Evolutionary conservation across 2,888 invertebrate genomes (phyloP).

Genomic region (Thera obeliscata): DNA sequence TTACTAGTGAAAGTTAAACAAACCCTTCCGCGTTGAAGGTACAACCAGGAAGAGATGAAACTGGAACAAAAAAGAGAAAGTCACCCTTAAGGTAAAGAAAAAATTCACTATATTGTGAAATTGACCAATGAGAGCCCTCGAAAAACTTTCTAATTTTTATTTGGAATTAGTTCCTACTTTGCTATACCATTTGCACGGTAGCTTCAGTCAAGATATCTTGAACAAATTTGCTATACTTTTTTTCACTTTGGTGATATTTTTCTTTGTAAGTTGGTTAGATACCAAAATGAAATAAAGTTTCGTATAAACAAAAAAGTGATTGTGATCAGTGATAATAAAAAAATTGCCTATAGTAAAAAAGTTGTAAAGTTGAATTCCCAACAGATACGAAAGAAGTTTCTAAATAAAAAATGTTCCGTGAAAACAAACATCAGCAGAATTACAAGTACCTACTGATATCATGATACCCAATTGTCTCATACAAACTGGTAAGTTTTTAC

Average conservation of each 20-base stretch:
- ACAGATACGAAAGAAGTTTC: conserved; percentile 30
- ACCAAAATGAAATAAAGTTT: not conserved
- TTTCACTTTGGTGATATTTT: not conserved
- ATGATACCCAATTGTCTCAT: conserved; percentile 44
- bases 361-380: conserved; percentile 28
- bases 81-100: conserved; percentile 64
- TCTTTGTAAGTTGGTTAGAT: not conserved
- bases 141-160: conserved; percentile 78
- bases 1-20: conserved; percentile 73
- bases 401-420: conserved; percentile 30
- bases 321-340: conserved; percentile 22
- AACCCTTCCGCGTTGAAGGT: conserved; percentile 75
- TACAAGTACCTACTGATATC: conserved; percentile 38
- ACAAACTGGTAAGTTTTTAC: conserved; percentile 47
- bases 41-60: conserved; percentile 72
- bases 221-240: conserved; percentile 3
- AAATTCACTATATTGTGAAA: conserved; percentile 58
- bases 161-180: conserved; percentile 57
- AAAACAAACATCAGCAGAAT: conserved; percentile 40
- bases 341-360: conserved; percentile 31
- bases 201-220: conserved; percentile 51
- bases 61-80: conserved; percentile 83
- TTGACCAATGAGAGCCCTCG: conserved; percentile 66
- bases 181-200: conserved; percentile 70
- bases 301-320: conserved; percentile 24